A percentile compares a stretch with the other conserved stretches of the same genome.
Conservation (phyloP, 2,113 vertebrate species). For the Podilymbus podiceps region DNA sequence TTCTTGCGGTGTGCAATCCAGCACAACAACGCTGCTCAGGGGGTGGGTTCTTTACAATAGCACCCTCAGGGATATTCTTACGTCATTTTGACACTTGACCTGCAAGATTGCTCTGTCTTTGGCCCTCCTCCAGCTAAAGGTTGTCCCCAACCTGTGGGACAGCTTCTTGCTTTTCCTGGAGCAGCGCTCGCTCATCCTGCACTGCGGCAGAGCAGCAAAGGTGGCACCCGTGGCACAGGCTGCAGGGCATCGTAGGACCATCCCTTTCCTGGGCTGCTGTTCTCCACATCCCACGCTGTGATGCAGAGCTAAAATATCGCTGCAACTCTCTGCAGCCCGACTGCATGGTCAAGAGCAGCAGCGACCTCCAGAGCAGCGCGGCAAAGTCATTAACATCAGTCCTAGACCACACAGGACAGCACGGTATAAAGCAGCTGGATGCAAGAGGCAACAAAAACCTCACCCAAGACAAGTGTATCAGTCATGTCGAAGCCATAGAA, state of each 20-base stretch:
- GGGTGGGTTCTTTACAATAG: neutral
- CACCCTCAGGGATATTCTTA: neutral
- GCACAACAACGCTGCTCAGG: rapidly evolving
- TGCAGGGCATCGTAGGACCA: neutral
- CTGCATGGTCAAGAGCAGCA: neutral
- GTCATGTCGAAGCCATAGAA: neutral
- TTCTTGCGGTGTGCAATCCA: neutral
- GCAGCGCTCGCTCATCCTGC: rapidly evolving
- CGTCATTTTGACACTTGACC: neutral
- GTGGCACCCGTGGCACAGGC: neutral
- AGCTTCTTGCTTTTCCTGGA: neutral
- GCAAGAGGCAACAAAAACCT: neutral
- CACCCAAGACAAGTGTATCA: neutral
- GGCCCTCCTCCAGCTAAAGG: neutral
- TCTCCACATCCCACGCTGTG: neutral
- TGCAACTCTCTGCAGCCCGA: neutral
- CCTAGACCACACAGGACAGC: neutral
- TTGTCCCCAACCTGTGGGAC: neutral
- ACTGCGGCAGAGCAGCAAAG: neutral
- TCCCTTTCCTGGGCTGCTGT: neutral
- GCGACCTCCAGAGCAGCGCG: neutral
- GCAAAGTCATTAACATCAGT: neutral
- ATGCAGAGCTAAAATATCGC: neutral
- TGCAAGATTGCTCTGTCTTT: neutral
- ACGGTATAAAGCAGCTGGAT: neutral